phyloP scores from a whole-genome alignment of 37 sponge, comb jelly and placozoan genomes.

The Chondrilla cf. caribensis region DNA sequence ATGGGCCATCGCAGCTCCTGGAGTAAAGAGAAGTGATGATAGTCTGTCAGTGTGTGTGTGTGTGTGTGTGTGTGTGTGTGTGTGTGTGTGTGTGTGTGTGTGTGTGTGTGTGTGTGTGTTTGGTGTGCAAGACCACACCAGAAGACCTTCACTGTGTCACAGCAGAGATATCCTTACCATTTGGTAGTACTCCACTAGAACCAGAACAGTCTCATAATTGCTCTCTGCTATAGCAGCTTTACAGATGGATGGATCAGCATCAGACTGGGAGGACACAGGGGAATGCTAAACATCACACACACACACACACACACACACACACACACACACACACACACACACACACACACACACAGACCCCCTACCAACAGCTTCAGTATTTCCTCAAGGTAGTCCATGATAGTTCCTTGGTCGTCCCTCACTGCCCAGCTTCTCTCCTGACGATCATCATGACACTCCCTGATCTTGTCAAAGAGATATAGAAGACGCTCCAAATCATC shows the following conservation, averaged over 20 bases:
- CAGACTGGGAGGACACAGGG: conserved; percentile 41
- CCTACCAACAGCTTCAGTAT: conserved; percentile 70
- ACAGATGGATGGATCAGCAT: conserved; percentile 75
- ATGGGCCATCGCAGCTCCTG: conserved; percentile 68
- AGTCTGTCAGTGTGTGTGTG: too few species aligned
- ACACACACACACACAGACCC: conserved; percentile 4
- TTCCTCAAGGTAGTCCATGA: conserved; percentile 62
- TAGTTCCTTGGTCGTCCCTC: conserved; percentile 58
- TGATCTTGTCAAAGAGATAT: conserved; percentile 63
- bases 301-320: not conserved
- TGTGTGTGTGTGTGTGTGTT: not conserved
- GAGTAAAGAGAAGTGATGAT: not conserved
- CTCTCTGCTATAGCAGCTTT: conserved; percentile 51
- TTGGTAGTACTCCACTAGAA: conserved; percentile 76
- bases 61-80: too few species aligned
- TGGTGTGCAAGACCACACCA: not conserved
- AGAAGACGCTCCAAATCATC: conserved; percentile 52
- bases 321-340: not conserved
- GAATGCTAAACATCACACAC: not conserved
- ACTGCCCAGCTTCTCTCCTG: conserved; percentile 89
- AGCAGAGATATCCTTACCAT: conserved; percentile 42
- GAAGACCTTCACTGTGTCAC: not conserved
- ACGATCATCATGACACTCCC: conserved; percentile 61
- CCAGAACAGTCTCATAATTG: conserved; percentile 74
- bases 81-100: too few species aligned